Percentiles rank a stretch among this genome's conserved stretches.
phyloP scores from a whole-genome alignment of 2,888 invertebrate genomes.

The Synergus umbraculus region DNA sequence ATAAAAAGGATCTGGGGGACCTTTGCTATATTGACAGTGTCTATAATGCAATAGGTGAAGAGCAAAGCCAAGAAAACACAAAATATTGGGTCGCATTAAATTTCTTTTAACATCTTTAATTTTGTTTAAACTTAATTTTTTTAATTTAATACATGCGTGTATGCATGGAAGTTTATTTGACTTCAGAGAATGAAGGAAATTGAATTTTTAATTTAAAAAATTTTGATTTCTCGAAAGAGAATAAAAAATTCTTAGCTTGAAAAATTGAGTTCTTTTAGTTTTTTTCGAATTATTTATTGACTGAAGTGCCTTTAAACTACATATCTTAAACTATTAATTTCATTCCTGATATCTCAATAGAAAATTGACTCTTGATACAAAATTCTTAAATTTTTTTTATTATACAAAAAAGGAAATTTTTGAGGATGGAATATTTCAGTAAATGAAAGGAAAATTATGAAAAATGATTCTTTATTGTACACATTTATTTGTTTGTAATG shows the following conservation, averaged over 20 bases:
- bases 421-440: neutral
- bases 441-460: neutral
- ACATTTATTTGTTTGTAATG: neutral
- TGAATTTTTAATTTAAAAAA: too few relatives aligned
- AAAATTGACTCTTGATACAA: too few relatives aligned
- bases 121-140: neutral
- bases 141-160: neutral
- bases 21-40: slow-evolving; percentile 43
- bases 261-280: too few relatives aligned
- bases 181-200: neutral
- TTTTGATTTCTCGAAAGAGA: too few relatives aligned
- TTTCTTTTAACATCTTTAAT: neutral
- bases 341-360: too few relatives aligned
- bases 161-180: neutral
- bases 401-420: neutral
- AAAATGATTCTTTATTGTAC: neutral
- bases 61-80: neutral
- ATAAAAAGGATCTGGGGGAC: slow-evolving; percentile 69
- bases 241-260: too few relatives aligned
- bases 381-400: too few relatives aligned
- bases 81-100: neutral
- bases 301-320: too few relatives aligned
- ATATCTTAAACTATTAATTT: too few relatives aligned
- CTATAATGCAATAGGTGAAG: slow-evolving; percentile 1
- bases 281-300: too few relatives aligned